phyloP scores from a whole-genome alignment of 1,140 invertebrate species.

The Hyposmocoma kahamanoa region DNA sequence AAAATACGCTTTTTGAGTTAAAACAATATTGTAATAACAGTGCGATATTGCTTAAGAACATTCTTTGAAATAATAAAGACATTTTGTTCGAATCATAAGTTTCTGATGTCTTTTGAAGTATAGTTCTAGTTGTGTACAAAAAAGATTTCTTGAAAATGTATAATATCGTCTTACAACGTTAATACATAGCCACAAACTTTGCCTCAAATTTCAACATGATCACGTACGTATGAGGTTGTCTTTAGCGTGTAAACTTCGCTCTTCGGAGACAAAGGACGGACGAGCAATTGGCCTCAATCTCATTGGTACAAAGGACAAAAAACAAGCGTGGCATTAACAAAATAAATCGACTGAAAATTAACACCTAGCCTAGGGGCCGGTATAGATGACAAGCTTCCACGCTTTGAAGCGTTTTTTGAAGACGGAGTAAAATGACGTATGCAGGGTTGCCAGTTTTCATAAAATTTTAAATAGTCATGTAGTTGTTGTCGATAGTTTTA shows the following conservation, averaged over 20 bases:
- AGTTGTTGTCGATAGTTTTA: too few species aligned
- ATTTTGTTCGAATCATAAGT: not conserved
- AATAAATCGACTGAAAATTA: too few species aligned
- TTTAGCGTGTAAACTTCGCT: conserved; percentile 21
- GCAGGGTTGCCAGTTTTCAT: not conserved
- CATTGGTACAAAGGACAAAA: not conserved
- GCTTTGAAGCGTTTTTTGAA: not conserved
- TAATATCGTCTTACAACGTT: not conserved
- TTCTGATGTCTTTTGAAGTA: not conserved
- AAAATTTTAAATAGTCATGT: not conserved
- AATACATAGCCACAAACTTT: too few species aligned
- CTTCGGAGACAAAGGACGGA: conserved; percentile 25
- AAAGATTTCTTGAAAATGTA: not conserved
- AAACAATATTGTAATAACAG: not conserved
- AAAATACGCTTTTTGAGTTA: too few species aligned
- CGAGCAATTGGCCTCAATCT: conserved; percentile 15
- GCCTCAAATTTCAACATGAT: too few species aligned
- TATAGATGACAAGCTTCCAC: not conserved
- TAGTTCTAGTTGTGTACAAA: not conserved
- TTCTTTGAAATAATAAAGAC: not conserved
- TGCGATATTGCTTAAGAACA: not conserved
- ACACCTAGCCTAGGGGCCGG: too few species aligned
- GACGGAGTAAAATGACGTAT: not conserved
- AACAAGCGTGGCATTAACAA: too few species aligned
- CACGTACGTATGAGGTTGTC: conserved; percentile 13